Percentiles rank a stretch among this genome's conserved stretches.
These are phyloP conservation scores for Caenorhabditis sulstoni DNA, from an alignment of 2,888 invertebrate species.

Conservation along the genomic window DNA sequence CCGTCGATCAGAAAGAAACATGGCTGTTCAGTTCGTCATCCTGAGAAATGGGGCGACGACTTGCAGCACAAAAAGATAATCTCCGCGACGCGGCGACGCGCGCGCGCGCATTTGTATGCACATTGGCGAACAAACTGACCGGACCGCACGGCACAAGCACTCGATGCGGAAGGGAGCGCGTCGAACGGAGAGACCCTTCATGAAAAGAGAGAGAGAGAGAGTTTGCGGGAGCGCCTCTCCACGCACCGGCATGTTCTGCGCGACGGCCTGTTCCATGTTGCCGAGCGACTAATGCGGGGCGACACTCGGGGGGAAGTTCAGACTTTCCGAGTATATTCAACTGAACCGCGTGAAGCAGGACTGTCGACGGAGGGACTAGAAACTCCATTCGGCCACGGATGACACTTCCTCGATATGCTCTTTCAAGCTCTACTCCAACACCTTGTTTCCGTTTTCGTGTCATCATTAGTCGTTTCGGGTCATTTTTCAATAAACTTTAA, in stretches of 20 bases:
- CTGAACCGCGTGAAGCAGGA: too few relatives aligned
- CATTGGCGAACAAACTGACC: conserved; percentile 52
- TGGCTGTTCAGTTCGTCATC: conserved; percentile 45
- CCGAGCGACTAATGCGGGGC: conserved; percentile 48
- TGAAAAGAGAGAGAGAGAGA: conserved; percentile 45
- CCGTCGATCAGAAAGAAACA: conserved; percentile 45
- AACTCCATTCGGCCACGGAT: too few relatives aligned
- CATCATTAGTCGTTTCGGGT: too few relatives aligned
- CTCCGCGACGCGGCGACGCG: conserved; percentile 31
- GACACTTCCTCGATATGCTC: too few relatives aligned
- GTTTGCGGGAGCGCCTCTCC: conserved; percentile 46
- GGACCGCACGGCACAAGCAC: conserved; percentile 30
- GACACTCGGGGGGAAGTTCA: conserved; percentile 7
- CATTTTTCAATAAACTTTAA: conserved; percentile 11
- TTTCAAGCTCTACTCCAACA: too few relatives aligned
- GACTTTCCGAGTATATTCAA: too few relatives aligned
- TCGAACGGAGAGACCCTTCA: conserved; percentile 29
- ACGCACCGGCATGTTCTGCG: conserved; percentile 52
- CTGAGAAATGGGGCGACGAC: conserved; percentile 20
- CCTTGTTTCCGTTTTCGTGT: too few relatives aligned
- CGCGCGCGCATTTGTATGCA: conserved; percentile 52
- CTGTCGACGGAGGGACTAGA: too few relatives aligned
- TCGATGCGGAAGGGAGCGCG: conserved; percentile 19
- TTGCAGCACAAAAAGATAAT: conserved; percentile 57
- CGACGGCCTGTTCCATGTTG: conserved; percentile 49